Evolutionary conservation across 2,888 invertebrate genomes (phyloP), one percentile per base, ranked within the genome.

Genomic region (Pachliopta kotzebuea): DNA sequence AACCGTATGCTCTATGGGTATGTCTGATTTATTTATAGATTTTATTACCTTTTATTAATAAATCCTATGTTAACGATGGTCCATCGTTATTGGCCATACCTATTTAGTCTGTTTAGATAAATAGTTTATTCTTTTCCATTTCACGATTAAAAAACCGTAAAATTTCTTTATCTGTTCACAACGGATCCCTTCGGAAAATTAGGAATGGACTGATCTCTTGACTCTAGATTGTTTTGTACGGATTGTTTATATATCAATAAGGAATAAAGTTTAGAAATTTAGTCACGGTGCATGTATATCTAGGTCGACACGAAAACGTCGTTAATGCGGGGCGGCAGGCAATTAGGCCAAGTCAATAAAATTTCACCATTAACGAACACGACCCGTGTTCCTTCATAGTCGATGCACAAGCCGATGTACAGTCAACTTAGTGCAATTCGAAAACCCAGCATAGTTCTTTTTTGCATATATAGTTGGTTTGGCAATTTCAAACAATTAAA

Each of bases 341-440:
- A 89, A 89, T 88, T 88, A 87, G 85, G 85, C 75, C 85, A 81
- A 80, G 75, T 83, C 81, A 85, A 86, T 89, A 86, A 88, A 88
- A 84, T 77, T 79, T 78, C 72, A 81, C 76, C 80, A 79, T 79
- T 80, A 80, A 76, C 76, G 72, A 81, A 75, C 79, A 76, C 78
- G 76, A 80, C 77, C 77, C 79, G 79, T 79, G 65, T 65, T 80
- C 75, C 81, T 76, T 76, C 71, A 72, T 70, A 70, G 70, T 65
- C 71, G 71, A 69, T 73, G 74, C 70, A 71, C 70, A 55, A 66
- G 59, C 56, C 31, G 56, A 67, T 60, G 45, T 50, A n/a, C 60
- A 65, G 57, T 52, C 65, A 60, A 20, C 64, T 55, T 61, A 61
- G 49, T 68, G 61, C 64, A 53, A 65, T 65, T 64, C 31, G 45